These are phyloP conservation scores for Chironomus tentans DNA, from an alignment of 2,888 invertebrate genomes.

Conservation along the genomic window DNA sequence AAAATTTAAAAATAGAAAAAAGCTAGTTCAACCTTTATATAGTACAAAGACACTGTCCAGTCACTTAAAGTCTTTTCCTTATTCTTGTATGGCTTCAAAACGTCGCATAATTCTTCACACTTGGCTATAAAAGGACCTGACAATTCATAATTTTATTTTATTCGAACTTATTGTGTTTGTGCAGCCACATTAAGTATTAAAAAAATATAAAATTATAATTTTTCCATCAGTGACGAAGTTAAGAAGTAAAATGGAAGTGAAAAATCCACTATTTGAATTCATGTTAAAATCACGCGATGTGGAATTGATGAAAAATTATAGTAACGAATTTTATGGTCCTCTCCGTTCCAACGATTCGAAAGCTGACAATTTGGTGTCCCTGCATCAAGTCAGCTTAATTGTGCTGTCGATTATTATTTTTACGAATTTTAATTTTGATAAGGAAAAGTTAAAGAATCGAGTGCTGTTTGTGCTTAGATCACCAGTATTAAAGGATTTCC, in stretches of 20 bases:
- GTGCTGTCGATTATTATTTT: constrained; percentile 34
- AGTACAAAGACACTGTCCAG: too few species aligned
- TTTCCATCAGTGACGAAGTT: too few species aligned
- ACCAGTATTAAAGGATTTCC: constrained; percentile 9
- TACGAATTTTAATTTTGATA: constrained; percentile 29
- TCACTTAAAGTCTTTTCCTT: too few species aligned
- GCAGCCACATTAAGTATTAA: too few species aligned
- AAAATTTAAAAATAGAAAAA: neutral
- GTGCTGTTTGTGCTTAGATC: constrained; percentile 22
- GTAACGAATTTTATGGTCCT: neutral
- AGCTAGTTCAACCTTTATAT: too few species aligned
- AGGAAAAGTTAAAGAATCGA: constrained; percentile 27
- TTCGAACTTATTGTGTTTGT: too few species aligned
- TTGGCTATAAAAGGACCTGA: too few species aligned
- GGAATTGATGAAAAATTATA: neutral
- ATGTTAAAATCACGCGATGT: neutral
- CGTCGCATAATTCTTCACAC: too few species aligned
- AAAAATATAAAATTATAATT: too few species aligned
- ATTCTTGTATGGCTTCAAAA: too few species aligned
- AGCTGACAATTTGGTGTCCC: constrained; percentile 25
- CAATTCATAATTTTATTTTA: too few species aligned
- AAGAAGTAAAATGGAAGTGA: neutral
- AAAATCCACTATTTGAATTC: neutral
- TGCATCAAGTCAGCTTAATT: constrained; percentile 33
- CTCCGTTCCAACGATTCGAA: neutral